phyloP scores from a whole-genome alignment of 2,888 invertebrate species.

The Callosobruchus maculatus region DNA sequence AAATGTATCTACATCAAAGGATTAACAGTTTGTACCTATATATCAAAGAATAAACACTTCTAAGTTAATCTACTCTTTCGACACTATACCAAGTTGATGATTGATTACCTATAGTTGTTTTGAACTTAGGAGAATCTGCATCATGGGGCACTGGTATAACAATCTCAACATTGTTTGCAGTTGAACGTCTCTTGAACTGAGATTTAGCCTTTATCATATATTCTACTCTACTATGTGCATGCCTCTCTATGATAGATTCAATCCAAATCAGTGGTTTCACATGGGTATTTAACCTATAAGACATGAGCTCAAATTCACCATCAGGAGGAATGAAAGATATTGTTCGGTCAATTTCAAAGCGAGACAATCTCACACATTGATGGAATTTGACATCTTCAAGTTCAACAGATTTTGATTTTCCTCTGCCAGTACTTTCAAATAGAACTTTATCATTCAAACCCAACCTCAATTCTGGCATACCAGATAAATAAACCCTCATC shows the following conservation, averaged over 20 bases:
- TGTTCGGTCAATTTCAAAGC: slow-evolving; percentile 97
- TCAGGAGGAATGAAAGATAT: slow-evolving; percentile 99
- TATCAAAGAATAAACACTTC: too few species aligned
- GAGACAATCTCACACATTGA: slow-evolving; percentile 92
- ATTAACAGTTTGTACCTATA: too few species aligned
- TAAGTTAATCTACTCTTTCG: too few species aligned
- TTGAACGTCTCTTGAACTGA: slow-evolving; percentile 95
- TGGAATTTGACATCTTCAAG: slow-evolving; percentile 98
- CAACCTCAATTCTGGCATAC: slow-evolving; percentile 95
- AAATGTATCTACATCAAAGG: too few species aligned
- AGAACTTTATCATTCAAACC: slow-evolving; percentile 97
- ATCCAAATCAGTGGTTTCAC: slow-evolving; percentile 97
- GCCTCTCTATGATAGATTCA: slow-evolving; percentile 95
- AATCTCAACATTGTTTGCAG: slow-evolving; percentile 98
- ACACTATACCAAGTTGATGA: too few species aligned
- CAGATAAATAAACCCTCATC: slow-evolving; percentile 96
- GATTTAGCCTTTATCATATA: slow-evolving; percentile 99
- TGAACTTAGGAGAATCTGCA: slow-evolving; percentile 98
- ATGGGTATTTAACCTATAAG: slow-evolving; percentile 93
- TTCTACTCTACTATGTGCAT: slow-evolving; percentile 95
- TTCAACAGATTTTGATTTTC: slow-evolving; percentile 97
- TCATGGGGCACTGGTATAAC: slow-evolving; percentile 94
- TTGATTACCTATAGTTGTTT: slow-evolving; percentile 80
- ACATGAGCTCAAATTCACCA: slow-evolving; percentile 99
- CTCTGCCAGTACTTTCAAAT: slow-evolving; percentile 95